These are phyloP conservation scores for Pentalonia nigronervosa DNA, from an alignment of 1,140 invertebrate genomes.

Conservation along the genomic window DNA sequence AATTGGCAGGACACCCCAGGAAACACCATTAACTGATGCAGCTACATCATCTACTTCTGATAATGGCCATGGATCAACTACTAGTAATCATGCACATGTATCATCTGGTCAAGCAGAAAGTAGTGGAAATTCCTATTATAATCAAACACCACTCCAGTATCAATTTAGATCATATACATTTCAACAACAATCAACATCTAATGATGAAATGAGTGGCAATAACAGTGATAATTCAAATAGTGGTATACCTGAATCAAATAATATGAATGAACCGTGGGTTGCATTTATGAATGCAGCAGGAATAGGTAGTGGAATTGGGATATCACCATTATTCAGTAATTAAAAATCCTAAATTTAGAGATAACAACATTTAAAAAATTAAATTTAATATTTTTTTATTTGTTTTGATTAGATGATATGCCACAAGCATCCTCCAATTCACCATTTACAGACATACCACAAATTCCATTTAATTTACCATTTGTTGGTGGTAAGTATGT, in stretches of 20 bases:
- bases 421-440: not conserved
- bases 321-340: not conserved
- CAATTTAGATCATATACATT: conserved; percentile 32
- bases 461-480: conserved; percentile 5
- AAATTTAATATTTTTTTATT: not conserved
- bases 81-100: not conserved
- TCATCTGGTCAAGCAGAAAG: not conserved
- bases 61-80: not conserved
- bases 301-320: not conserved
- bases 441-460: not conserved
- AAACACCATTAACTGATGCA: conserved; percentile 62
- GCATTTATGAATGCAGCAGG: not conserved
- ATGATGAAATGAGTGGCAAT: not conserved
- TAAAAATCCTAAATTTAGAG: not conserved
- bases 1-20: conserved; percentile 59
- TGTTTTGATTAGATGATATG: not conserved
- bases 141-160: conserved; percentile 32
- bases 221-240: not conserved
- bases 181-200: not conserved
- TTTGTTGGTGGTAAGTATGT: conserved; percentile 44
- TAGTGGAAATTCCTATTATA: not conserved
- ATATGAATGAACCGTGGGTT: not conserved
- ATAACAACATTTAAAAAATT: not conserved
- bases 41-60: not conserved
- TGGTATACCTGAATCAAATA: not conserved